Evolutionary conservation across 2,113 vertebrate genomes (phyloP).

Genomic region (Perognathus longimembris): DNA sequence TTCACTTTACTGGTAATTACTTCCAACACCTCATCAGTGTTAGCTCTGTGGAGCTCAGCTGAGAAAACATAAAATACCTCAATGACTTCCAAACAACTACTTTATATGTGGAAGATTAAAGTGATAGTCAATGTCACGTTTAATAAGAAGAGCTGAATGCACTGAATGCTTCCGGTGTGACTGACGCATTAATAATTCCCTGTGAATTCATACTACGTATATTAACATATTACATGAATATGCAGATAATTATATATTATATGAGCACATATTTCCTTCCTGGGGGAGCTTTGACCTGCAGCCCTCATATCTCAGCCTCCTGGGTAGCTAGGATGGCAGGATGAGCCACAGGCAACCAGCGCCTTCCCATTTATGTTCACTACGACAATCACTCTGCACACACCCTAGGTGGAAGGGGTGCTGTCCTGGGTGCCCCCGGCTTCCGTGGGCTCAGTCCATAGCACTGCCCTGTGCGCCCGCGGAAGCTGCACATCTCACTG

Average conservation of each 20-base stretch:
- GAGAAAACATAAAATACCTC: background rate
- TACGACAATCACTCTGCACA: background rate
- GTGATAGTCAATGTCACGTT: background rate
- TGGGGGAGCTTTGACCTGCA: too few relatives aligned
- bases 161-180: background rate
- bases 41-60: background rate
- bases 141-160: background rate
- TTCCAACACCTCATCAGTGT: background rate
- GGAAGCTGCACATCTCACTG: fast-evolving
- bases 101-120: background rate
- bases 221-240: too few relatives aligned
- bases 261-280: too few relatives aligned
- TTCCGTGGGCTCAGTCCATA: fast-evolving
- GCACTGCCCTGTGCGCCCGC: fast-evolving
- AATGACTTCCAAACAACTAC: background rate
- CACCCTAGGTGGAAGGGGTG: background rate
- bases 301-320: too few relatives aligned
- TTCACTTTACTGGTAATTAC: background rate
- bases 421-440: fast-evolving
- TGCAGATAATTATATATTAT: too few relatives aligned
- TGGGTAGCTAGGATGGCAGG: too few relatives aligned
- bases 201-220: background rate
- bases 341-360: too few relatives aligned
- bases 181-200: background rate
- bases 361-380: background rate